Evolutionary conservation across 2,888 invertebrate genomes (phyloP).

Genomic region (Melanostoma mellinum): DNA sequence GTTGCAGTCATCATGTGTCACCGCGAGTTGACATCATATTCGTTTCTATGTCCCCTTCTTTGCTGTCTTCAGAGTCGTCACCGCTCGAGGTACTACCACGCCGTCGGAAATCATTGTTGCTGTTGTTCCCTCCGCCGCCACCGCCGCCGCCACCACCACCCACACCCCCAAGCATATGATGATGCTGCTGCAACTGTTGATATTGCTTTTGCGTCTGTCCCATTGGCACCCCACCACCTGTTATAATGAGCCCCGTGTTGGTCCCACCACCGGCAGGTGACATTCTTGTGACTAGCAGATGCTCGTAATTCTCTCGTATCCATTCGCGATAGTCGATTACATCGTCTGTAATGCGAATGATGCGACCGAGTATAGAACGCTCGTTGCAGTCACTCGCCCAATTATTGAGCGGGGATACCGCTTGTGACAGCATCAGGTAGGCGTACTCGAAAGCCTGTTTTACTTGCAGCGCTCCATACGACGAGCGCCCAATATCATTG

Average conservation of each 20-base stretch:
- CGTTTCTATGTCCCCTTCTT: conserved; percentile 81
- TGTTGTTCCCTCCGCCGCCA: conserved; percentile 69
- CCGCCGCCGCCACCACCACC: conserved; percentile 35
- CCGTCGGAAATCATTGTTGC: conserved; percentile 76
- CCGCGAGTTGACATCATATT: conserved; percentile 69
- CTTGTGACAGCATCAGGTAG: conserved; percentile 91
- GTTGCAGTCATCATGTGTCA: conserved; percentile 71
- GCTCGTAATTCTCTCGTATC: conserved; percentile 82
- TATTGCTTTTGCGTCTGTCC: conserved; percentile 77
- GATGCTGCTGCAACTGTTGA: conserved; percentile 70
- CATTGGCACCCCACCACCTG: conserved; percentile 47
- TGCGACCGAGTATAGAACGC: conserved; percentile 91
- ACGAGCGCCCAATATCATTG: conserved; percentile 98
- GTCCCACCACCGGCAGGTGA: conserved; percentile 75
- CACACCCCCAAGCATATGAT: conserved; percentile 31
- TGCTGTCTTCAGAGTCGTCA: conserved; percentile 82
- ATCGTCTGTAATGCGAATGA: conserved; percentile 96
- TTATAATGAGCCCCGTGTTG: conserved; percentile 48
- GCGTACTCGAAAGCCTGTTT: conserved; percentile 98
- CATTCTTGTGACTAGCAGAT: conserved; percentile 78
- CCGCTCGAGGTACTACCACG: conserved; percentile 81
- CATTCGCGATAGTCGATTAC: conserved; percentile 86
- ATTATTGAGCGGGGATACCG: conserved; percentile 84
- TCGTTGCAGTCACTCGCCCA: conserved; percentile 84
- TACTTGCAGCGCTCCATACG: conserved; percentile 89